Evolutionary conservation across 2,888 invertebrate species (phyloP).

Genomic region (Girardia tigrina): DNA sequence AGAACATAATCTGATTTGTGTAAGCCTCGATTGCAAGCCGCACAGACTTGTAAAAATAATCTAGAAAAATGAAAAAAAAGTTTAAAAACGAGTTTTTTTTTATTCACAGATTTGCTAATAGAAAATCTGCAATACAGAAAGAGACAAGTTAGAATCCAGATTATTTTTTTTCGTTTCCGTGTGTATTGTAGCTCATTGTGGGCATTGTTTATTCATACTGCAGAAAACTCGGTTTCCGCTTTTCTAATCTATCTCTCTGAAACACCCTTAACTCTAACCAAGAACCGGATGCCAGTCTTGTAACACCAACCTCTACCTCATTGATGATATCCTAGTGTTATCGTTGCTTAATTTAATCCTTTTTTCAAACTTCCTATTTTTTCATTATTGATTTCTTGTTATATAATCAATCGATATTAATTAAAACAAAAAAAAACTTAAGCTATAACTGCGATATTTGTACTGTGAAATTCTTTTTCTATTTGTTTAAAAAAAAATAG

Average conservation of each 20-base stretch:
- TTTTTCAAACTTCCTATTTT: background rate
- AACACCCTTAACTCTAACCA: background rate
- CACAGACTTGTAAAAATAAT: constrained; percentile 92
- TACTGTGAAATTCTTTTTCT: too few species aligned
- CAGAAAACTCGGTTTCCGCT: background rate
- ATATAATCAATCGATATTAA: background rate
- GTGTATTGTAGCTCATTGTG: background rate
- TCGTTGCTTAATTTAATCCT: background rate
- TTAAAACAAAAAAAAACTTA: background rate
- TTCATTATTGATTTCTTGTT: background rate
- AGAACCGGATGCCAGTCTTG: background rate
- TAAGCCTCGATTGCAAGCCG: constrained; percentile 82
- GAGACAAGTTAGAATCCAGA: background rate
- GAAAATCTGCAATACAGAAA: background rate
- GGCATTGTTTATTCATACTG: background rate
- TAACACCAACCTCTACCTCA: background rate
- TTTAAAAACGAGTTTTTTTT: too few species aligned
- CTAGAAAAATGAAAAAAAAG: constrained; percentile 54
- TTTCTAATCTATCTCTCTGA: background rate
- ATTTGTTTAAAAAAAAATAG: too few species aligned
- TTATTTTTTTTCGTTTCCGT: background rate
- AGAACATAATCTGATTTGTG: constrained; percentile 95
- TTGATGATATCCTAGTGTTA: background rate
- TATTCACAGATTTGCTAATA: background rate
- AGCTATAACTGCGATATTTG: too few species aligned